Evolutionary conservation across 1,140 invertebrate species (phyloP).

Genomic region (Hermetia illucens): DNA sequence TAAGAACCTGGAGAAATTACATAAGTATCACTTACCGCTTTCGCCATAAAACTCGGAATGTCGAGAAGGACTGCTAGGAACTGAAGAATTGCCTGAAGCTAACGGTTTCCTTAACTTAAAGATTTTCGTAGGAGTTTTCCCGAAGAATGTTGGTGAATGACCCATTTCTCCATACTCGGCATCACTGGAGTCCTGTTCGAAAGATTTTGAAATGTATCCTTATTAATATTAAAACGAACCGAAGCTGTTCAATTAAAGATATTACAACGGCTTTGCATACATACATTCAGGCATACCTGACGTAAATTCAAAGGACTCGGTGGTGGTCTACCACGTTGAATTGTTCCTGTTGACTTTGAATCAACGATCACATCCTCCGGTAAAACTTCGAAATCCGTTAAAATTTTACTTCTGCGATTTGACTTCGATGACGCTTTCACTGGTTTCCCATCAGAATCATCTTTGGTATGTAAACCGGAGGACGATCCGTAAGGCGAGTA

Average conservation of each 20-base stretch:
- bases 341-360: conserved; percentile 14
- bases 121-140: not conserved
- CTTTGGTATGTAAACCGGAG: too few relatives aligned
- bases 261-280: not conserved
- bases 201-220: too few relatives aligned
- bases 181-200: conserved; percentile 28
- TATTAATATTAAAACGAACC: too few relatives aligned
- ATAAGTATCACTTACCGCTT: conserved; percentile 31
- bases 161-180: conserved; percentile 21
- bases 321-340: conserved; percentile 18
- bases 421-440: conserved; percentile 23
- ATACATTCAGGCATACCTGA: conserved; percentile 12
- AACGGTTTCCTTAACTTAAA: conserved; percentile 8
- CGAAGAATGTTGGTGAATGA: conserved; percentile 11
- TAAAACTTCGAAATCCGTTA: conserved; percentile 24
- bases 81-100: conserved; percentile 34
- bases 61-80: conserved; percentile 50
- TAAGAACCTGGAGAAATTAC: not conserved
- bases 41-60: conserved; percentile 45
- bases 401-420: conserved; percentile 18
- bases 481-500: not conserved
- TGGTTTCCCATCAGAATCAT: too few relatives aligned
- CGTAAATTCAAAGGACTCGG: conserved; percentile 19
- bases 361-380: conserved; percentile 26
- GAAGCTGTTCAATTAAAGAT: too few relatives aligned